Base-by-base conservation (phyloP, 2,113 vertebrate species). In the Limnothrissa miodon region DNA sequence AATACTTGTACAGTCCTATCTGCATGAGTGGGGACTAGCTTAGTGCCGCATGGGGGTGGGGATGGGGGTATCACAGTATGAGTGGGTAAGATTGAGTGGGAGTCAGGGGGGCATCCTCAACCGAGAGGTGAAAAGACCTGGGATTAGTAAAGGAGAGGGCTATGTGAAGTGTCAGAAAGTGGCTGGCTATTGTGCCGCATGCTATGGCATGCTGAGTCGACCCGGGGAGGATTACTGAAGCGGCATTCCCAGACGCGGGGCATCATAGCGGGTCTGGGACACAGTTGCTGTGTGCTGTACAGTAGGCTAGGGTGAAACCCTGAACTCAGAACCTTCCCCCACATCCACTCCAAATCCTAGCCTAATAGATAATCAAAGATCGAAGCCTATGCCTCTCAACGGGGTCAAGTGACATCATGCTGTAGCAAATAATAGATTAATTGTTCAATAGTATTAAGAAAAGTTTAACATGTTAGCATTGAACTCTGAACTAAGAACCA, bases 111-210 rank as follows among this genome's bases (percentile, higher is more conserved):
- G 62, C 29, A 29, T 70, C 62, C 29, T 33, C 62, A 36, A 10
- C 62, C 29, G 4, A 70, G 4, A 70, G 62, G 62, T 70, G 62
- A 70, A 70, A 70, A 70, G 29, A 29, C 62, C 62, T 36, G 10
- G 62, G 62, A 70, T 70, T 70, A 70, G 62, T 70, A 70, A 70
- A 13, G 15, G 62, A 70, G 62, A 66, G 8, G 59, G 36, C 29
- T 29, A 33, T 29, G 62, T 29, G 8, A 25, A 70, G 62, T 29
- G 13, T 29, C 33, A 33, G 29, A 15, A 17, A 62, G 56, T 29
- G 25, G 1, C 25, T 6, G 17, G 19, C 21, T 23, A 62, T 29
- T 29, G 56, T n/a, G 9, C n/a, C n/a, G 9, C 56, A 29, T 29
- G 11, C 56, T 62, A 62, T n/a, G n/a, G 56, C 29, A 36, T 29